Evolutionary conservation across 2,888 invertebrate species (phyloP).

Genomic region (Pachymerium ferrugineum): DNA sequence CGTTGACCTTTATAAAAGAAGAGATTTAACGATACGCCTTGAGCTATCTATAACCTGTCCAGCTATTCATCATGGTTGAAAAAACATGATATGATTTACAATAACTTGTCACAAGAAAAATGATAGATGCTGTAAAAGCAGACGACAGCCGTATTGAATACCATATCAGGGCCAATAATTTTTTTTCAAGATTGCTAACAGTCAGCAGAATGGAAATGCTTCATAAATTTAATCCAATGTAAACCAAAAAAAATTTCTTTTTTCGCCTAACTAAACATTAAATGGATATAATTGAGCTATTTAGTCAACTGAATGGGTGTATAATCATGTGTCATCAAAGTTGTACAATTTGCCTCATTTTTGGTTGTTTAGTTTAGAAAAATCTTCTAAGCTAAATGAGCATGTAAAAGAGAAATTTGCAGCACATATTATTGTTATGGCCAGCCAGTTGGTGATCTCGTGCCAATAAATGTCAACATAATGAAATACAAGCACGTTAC

Average conservation of each 20-base stretch:
- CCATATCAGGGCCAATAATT: slow-evolving; percentile 13
- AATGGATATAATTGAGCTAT: no score
- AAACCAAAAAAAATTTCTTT: no score
- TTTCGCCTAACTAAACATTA: background rate
- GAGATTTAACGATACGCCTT: slow-evolving; percentile 20
- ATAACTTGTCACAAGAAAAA: slow-evolving; percentile 17
- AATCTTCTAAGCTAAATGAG: no score
- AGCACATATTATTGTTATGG: slow-evolving; percentile 17
- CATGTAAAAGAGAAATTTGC: background rate
- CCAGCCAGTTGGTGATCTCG: background rate
- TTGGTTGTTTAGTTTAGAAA: no score
- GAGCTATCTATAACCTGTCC: slow-evolving; percentile 22
- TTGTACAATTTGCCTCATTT: slow-evolving; percentile 17
- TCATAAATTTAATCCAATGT: slow-evolving; percentile 5
- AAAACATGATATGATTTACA: slow-evolving; percentile 27
- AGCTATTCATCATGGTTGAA: slow-evolving; percentile 24
- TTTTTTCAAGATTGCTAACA: background rate
- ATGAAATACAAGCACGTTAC: slow-evolving; percentile 15
- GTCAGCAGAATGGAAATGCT: background rate
- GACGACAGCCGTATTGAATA: slow-evolving; percentile 24
- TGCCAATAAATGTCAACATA: slow-evolving; percentile 11
- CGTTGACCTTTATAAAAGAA: slow-evolving; percentile 21
- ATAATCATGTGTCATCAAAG: slow-evolving; percentile 14
- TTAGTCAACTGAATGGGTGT: background rate
- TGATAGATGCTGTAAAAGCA: slow-evolving; percentile 22